These are phyloP conservation scores for Calcarius lapponicus DNA, from an alignment of 2,797 vertebrate species.

Conservation along the genomic window DNA sequence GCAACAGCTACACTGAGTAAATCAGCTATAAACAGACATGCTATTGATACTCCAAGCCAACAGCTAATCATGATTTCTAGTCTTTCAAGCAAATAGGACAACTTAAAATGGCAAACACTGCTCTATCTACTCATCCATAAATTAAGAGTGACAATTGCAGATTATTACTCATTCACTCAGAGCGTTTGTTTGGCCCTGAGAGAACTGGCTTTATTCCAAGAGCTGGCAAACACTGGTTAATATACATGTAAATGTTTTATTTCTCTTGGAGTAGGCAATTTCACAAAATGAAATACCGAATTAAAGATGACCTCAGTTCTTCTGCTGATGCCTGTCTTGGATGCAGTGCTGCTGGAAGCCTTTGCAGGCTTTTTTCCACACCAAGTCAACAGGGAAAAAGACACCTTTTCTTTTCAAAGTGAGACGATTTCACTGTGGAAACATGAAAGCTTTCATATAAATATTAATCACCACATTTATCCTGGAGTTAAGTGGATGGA, in stretches of 20 bases:
- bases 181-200: conserved; percentile 37
- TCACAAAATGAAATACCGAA: conserved; percentile 47
- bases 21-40: neutral
- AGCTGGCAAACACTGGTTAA: conserved; percentile 62
- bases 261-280: conserved; percentile 57
- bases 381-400: conserved; percentile 33
- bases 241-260: conserved; percentile 68
- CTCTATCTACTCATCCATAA: conserved; percentile 36
- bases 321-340: neutral
- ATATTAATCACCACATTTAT: conserved; percentile 55
- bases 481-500: conserved; percentile 39
- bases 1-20: conserved; percentile 10
- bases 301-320: conserved; percentile 35
- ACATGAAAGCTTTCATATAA: conserved; percentile 60
- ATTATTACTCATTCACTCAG: conserved; percentile 51
- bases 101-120: conserved; percentile 36
- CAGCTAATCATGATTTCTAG: neutral
- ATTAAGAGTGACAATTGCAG: conserved; percentile 33
- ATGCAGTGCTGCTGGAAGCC: conserved; percentile 9
- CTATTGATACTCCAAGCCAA: neutral
- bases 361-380: neutral
- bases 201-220: conserved; percentile 47
- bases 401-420: conserved; percentile 24
- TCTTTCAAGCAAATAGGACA: conserved; percentile 21
- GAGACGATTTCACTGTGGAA: conserved; percentile 38